phyloP scores from a whole-genome alignment of 2,888 invertebrate species.

The Ashinkailepas kermadecensis region DNA sequence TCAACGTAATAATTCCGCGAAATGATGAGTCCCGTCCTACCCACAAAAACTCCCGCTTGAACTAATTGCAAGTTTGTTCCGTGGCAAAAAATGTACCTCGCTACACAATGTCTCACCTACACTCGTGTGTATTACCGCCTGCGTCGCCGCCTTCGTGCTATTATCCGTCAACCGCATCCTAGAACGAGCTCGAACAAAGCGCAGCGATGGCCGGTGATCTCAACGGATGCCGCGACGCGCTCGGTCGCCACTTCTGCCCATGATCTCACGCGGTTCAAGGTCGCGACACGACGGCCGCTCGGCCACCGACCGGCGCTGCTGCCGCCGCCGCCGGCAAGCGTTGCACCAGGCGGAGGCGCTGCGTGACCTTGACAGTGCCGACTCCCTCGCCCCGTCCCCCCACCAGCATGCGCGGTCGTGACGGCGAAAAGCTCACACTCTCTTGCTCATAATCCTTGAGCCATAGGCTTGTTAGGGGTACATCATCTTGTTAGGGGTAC shows the following conservation, averaged over 20 bases:
- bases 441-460: too few relatives aligned
- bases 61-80: not conserved
- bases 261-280: conserved; percentile 20
- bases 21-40: too few relatives aligned
- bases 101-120: not conserved
- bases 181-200: not conserved
- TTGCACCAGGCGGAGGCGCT: not conserved
- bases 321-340: not conserved
- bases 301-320: not conserved
- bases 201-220: not conserved
- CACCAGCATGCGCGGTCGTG: not conserved
- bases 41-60: too few relatives aligned
- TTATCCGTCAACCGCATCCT: not conserved
- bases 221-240: not conserved
- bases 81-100: not conserved
- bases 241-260: not conserved
- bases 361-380: not conserved
- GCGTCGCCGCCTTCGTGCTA: not conserved
- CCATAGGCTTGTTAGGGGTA: too few relatives aligned
- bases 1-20: not conserved
- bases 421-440: too few relatives aligned
- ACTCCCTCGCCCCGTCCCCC: not conserved
- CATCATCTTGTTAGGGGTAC: too few relatives aligned
- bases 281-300: conserved; percentile 2
- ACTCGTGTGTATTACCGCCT: not conserved